Conservation (phyloP, 2,888 invertebrate genomes). For the Trichogramma dendrolimi region DNA sequence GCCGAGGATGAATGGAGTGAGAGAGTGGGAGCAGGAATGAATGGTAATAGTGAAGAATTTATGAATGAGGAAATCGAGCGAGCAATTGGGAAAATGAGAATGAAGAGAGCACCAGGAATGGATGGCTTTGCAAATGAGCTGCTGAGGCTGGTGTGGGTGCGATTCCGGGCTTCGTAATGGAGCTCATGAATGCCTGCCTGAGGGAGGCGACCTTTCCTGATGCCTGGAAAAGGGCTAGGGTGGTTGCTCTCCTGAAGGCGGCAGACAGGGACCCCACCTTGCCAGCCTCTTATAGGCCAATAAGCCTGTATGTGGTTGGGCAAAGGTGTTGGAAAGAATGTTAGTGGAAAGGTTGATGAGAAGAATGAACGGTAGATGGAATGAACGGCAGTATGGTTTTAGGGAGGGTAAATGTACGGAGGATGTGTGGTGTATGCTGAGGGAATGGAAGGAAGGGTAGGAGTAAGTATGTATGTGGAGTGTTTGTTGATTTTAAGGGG, state of each 20-base stretch:
- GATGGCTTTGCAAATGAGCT: constrained; percentile 9
- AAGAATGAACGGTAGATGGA: background rate
- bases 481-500: no score
- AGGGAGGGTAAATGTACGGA: no score
- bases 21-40: no score
- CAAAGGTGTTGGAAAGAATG: constrained; percentile 12
- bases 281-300: constrained; percentile 10
- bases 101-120: background rate
- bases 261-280: background rate
- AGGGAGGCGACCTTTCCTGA: background rate
- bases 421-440: no score
- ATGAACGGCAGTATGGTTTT: constrained; percentile 12
- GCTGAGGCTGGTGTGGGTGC: background rate
- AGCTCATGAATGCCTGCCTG: constrained; percentile 6
- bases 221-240: no score
- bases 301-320: constrained; percentile 3
- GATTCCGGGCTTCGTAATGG: constrained; percentile 8
- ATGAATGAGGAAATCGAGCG: background rate
- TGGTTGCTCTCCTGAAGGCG: constrained; percentile 5
- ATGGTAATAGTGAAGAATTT: no score
- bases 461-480: no score
- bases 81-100: background rate
- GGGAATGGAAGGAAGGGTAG: no score
- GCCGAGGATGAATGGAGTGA: no score
- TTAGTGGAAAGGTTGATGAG: constrained; percentile 5